Evolutionary conservation across 2,888 invertebrate genomes (phyloP), one percentile per base, ranked within the genome.

Genomic region (Caradrina clavipalpis): DNA sequence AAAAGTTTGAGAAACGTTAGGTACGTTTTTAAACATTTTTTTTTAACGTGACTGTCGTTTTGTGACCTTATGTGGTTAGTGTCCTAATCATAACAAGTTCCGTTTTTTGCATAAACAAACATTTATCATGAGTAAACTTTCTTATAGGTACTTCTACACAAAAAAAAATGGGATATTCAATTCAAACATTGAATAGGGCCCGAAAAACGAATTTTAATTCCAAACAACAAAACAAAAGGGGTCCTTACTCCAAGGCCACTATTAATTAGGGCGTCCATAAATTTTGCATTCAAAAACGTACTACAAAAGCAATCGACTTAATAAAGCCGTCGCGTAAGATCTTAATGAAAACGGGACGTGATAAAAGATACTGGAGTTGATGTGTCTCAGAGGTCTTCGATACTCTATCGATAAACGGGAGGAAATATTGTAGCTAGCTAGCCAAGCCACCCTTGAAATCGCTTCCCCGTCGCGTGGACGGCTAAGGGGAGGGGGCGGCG

Each of bases 391-490:
- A 89, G 89, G 89, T 89, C 88, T 89, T 91, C 91, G 92, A 92
- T 91, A 90, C 90, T 91, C 93, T 92, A 93, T 94, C 94, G 90
- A 86, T 87, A 81, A 81, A 86, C 80, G 87, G 86, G 88, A 89
- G 89, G 86, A 90, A 90, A 90, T 89, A 90, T 89, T 86, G 90
- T 87, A 89, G 87, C 86, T 87, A 89, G 87, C 86, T 87, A 88
- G 89, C 85, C 88, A 88, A 91, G 90, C 92, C 91, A 91, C 93
- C 94, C 92, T 92, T 91, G 91, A 90, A 92, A 93, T 92, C 91
- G 93, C 92, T 91, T 90, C 91, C 91, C 90, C 86, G 88, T 88
- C 85, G 88, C 81, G 86, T 74, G 84, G 85, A 82, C 89, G 89
- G 86, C 80, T 80, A 73, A 85, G 85, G 82, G 85, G 71, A 73